Evolutionary conservation across 2,797 vertebrate species (phyloP).

Genomic region (Gambelia wislizenii): DNA sequence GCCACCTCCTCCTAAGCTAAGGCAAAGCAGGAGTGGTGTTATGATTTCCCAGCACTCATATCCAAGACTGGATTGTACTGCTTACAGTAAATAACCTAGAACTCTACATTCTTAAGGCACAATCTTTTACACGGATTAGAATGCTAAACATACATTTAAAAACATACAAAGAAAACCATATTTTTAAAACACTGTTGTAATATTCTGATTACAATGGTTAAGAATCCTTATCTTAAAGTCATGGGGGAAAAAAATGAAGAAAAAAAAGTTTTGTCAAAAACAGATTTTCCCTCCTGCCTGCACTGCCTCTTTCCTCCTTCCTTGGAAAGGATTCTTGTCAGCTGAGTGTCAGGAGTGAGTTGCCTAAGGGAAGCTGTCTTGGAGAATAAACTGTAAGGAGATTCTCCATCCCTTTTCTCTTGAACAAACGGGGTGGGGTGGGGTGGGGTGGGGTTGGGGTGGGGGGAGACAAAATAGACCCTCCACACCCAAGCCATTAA

Average conservation of each 20-base stretch:
- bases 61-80: not conserved
- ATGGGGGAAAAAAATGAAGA: not conserved
- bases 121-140: not conserved
- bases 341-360: not conserved
- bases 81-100: not conserved
- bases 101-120: not conserved
- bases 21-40: not conserved
- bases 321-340: not conserved
- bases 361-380: not conserved
- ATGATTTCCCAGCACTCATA: not conserved
- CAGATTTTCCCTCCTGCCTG: not conserved
- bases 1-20: not conserved
- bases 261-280: not conserved
- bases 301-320: not conserved
- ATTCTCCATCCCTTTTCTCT: not conserved
- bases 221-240: not conserved
- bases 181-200: not conserved
- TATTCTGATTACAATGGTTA: not conserved
- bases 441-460: not conserved
- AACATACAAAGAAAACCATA: no score
- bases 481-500: no score
- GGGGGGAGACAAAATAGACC: not conserved
- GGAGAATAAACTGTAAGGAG: not conserved
- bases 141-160: no score
- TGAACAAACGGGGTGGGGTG: not conserved